Percentiles rank a stretch among this genome's conserved stretches.
These are phyloP conservation scores for Troilus luridus DNA, from an alignment of 2,888 invertebrate species.

Conservation along the genomic window DNA sequence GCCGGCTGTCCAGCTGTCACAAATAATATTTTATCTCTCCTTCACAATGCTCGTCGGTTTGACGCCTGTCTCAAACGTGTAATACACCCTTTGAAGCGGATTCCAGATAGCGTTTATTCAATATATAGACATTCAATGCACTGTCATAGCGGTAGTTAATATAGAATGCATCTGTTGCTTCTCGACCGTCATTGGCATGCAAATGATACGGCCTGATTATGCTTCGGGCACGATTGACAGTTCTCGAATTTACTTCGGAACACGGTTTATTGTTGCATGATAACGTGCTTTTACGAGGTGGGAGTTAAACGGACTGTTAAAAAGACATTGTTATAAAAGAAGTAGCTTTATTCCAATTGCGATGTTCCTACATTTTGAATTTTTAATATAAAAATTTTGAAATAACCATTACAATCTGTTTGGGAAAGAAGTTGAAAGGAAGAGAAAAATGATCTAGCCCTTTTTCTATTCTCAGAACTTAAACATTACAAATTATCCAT, in stretches of 20 bases:
- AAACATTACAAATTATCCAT: no score
- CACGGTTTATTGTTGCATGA: neutral
- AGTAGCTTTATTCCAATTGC: no score
- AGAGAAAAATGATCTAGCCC: no score
- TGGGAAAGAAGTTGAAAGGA: no score
- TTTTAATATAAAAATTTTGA: no score
- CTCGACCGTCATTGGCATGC: neutral
- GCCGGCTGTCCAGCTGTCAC: conserved; percentile 37
- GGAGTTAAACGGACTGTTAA: no score
- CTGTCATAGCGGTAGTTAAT: conserved; percentile 17
- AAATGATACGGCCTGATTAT: conserved; percentile 1
- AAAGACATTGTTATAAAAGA: no score
- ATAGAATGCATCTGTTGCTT: conserved; percentile 29
- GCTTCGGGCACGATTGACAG: neutral
- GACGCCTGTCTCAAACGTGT: conserved; percentile 41
- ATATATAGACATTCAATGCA: conserved; percentile 27
- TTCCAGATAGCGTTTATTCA: conserved; percentile 29
- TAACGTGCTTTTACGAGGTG: no score
- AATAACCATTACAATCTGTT: no score
- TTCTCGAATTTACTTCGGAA: neutral
- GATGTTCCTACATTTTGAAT: no score
- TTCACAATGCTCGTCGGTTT: conserved; percentile 30
- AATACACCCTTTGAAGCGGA: conserved; percentile 15
- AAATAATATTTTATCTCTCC: conserved; percentile 34
- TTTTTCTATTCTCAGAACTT: no score